phyloP scores from a whole-genome alignment of 92 coral and sea anemone species.

The Bergia sp. region DNA sequence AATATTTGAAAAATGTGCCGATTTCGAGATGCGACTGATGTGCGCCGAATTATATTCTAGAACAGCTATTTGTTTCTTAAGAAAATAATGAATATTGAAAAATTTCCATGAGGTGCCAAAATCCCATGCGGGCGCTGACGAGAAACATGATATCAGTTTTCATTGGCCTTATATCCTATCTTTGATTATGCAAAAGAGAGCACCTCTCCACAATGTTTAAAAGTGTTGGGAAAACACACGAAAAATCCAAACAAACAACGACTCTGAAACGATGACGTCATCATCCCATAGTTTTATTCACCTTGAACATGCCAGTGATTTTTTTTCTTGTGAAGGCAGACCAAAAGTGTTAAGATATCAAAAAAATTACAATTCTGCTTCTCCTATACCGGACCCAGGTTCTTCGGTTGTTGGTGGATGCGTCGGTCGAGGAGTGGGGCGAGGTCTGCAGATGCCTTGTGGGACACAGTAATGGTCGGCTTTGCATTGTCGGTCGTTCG shows the following conservation, averaged over 20 bases:
- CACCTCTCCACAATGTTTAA: no score
- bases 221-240: background rate
- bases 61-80: no score
- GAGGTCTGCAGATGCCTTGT: constrained; percentile 20
- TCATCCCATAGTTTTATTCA: background rate
- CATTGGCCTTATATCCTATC: no score
- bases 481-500: background rate
- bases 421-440: constrained; percentile 24
- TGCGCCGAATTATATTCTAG: no score
- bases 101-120: no score
- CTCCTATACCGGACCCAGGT: constrained; percentile 32
- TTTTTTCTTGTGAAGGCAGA: background rate
- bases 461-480: background rate
- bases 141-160: no score
- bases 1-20: no score
- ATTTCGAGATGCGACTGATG: no score
- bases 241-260: background rate
- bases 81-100: no score
- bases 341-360: background rate
- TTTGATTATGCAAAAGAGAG: no score
- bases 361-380: background rate
- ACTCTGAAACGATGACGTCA: no score
- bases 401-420: constrained; percentile 30
- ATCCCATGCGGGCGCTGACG: no score
- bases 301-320: background rate